Percentiles rank a stretch among this genome's conserved stretches.
phyloP scores from a whole-genome alignment of 1,140 invertebrate species.

The Vanessa tameamea region DNA sequence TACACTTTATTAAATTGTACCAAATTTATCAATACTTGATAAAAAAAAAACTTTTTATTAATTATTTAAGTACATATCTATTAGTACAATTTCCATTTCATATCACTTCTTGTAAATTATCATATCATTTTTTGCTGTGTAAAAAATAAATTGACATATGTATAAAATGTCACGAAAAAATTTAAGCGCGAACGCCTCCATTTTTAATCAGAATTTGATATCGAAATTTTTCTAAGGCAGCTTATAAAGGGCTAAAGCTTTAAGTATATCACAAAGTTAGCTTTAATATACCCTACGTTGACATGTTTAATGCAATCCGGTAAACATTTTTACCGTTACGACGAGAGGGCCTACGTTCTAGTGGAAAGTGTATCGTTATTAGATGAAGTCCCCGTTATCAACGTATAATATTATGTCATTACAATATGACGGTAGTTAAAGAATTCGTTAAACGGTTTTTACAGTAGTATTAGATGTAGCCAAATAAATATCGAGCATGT shows the following conservation, averaged over 20 bases:
- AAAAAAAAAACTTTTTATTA: constrained; percentile 50
- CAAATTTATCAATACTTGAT: constrained; percentile 65
- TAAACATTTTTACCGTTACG: constrained; percentile 29
- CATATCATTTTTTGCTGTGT: constrained; percentile 76
- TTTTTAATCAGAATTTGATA: constrained; percentile 11
- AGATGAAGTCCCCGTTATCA: constrained; percentile 53
- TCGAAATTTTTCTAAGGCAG: constrained; percentile 37
- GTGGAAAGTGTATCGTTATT: constrained; percentile 66
- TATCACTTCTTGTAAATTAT: constrained; percentile 78
- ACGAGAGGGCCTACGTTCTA: constrained; percentile 59
- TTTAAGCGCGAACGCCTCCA: constrained; percentile 38
- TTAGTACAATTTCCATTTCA: constrained; percentile 78
- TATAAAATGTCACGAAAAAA: constrained; percentile 66
- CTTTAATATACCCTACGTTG: constrained; percentile 69
- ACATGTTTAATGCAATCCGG: constrained; percentile 48
- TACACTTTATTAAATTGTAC: constrained; percentile 70
- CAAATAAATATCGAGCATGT: constrained; percentile 69
- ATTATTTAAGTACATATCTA: constrained; percentile 78
- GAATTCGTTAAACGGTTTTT: constrained; percentile 69
- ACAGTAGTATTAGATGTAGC: constrained; percentile 74
- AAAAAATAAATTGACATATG: constrained; percentile 56
- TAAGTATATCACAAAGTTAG: constrained; percentile 72
- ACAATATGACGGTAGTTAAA: constrained; percentile 62
- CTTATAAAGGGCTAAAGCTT: constrained; percentile 61
- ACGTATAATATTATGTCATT: constrained; percentile 59